A percentile compares a stretch with the other conserved stretches of the same genome.
These are phyloP conservation scores for Chloroclystis v-ata DNA, from an alignment of 2,888 invertebrate genomes.

Conservation along the genomic window DNA sequence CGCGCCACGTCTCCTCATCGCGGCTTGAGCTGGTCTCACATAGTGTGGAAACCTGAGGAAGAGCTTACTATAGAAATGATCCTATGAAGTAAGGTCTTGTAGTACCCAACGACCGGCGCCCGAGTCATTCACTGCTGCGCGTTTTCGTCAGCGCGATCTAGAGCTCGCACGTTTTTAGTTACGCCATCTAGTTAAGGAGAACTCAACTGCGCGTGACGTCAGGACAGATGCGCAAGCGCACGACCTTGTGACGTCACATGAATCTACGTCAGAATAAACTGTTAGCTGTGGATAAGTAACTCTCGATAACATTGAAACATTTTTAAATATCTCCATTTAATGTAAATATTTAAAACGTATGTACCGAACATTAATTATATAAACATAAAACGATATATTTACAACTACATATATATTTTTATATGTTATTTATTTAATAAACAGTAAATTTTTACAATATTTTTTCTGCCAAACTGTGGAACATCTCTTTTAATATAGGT, in stretches of 20 bases:
- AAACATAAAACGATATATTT: too few relatives aligned
- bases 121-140: background rate
- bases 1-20: constrained; percentile 37
- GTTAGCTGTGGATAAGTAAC: too few relatives aligned
- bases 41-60: constrained; percentile 28
- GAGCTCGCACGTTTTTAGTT: background rate
- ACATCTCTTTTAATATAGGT: too few relatives aligned
- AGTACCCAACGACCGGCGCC: background rate
- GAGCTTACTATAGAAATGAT: constrained; percentile 37
- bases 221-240: background rate
- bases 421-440: too few relatives aligned
- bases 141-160: background rate
- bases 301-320: too few relatives aligned
- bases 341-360: too few relatives aligned
- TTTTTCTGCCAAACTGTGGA: too few relatives aligned
- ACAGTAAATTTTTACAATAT: too few relatives aligned
- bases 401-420: too few relatives aligned
- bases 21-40: constrained; percentile 28
- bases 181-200: background rate
- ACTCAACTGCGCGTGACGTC: background rate
- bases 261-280: too few relatives aligned
- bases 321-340: too few relatives aligned
- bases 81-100: constrained; percentile 36
- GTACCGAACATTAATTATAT: too few relatives aligned
- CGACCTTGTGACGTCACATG: background rate